A percentile compares a stretch with the other conserved stretches of the same genome.
Conservation (phyloP, 2,888 invertebrate species). For the Eupithecia subfuscata region DNA sequence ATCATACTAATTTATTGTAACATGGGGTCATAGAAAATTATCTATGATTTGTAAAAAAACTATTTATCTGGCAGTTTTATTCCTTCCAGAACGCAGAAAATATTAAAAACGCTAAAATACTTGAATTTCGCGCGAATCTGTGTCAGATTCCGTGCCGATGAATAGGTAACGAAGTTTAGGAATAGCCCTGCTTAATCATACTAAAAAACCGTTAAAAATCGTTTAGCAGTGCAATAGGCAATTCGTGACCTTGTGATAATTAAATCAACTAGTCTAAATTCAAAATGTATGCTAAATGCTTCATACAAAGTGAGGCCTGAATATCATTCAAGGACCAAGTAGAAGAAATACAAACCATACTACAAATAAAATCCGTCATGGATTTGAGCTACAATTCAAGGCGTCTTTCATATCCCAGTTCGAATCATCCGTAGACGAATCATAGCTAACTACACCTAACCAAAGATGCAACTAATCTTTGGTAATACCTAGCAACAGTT, state of each 20-base stretch:
- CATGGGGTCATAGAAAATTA: too few relatives aligned
- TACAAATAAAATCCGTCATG: constrained; percentile 1
- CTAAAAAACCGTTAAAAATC: too few relatives aligned
- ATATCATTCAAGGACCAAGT: neutral
- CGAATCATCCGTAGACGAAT: neutral
- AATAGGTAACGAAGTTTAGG: too few relatives aligned
- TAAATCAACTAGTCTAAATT: neutral
- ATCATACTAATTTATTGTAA: too few relatives aligned
- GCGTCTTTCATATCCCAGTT: constrained; percentile 3
- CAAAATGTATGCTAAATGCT: constrained; percentile 4
- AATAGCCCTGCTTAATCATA: neutral
- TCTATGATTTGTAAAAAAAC: too few relatives aligned
- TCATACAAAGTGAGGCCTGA: neutral
- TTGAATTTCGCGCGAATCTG: too few relatives aligned
- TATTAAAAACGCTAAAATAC: too few relatives aligned
- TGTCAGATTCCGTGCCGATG: too few relatives aligned
- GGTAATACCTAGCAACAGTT: constrained; percentile 24
- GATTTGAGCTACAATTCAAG: constrained; percentile 16
- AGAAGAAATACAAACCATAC: constrained; percentile 32
- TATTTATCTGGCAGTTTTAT: too few relatives aligned
- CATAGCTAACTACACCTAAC: constrained; percentile 10
- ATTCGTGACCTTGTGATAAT: neutral
- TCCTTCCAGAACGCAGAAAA: too few relatives aligned
- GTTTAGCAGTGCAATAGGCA: constrained; percentile 1
- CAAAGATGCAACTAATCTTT: constrained; percentile 22